These are phyloP conservation scores for Noctua pronuba DNA, from an alignment of 2,888 invertebrate species.

Conservation along the genomic window DNA sequence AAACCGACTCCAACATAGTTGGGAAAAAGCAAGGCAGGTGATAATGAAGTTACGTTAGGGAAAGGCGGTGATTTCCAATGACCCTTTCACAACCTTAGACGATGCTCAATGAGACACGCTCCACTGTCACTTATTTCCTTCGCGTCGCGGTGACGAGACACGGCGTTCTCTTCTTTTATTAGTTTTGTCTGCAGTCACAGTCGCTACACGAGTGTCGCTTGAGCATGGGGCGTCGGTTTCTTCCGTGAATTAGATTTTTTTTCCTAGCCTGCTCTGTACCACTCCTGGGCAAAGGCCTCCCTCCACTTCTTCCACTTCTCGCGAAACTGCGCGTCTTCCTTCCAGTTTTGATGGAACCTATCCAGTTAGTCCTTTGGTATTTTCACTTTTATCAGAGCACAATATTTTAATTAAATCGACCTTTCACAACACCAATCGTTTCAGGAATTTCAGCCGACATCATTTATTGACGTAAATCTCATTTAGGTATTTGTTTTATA, in stretches of 20 bases:
- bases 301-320: neutral
- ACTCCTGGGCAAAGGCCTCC: too few relatives aligned
- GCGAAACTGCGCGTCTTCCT: neutral
- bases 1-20: too few relatives aligned
- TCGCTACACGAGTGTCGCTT: neutral
- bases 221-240: too few relatives aligned
- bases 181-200: neutral
- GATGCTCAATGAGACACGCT: neutral
- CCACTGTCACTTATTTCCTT: neutral
- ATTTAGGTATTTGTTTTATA: slow-evolving; percentile 9
- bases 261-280: too few relatives aligned
- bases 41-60: neutral
- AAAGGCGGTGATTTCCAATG: neutral
- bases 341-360: neutral
- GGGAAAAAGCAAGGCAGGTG: too few relatives aligned
- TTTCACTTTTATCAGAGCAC: neutral
- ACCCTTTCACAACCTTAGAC: neutral
- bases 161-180: neutral
- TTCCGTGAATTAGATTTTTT: too few relatives aligned
- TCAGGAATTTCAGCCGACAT: neutral
- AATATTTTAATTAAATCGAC: neutral
- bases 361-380: neutral
- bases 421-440: neutral
- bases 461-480: neutral
- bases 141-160: neutral